Evolutionary conservation across 2,888 invertebrate genomes (phyloP), one percentile per base, ranked within the genome.

Genomic region (Callyntrura sp.): DNA sequence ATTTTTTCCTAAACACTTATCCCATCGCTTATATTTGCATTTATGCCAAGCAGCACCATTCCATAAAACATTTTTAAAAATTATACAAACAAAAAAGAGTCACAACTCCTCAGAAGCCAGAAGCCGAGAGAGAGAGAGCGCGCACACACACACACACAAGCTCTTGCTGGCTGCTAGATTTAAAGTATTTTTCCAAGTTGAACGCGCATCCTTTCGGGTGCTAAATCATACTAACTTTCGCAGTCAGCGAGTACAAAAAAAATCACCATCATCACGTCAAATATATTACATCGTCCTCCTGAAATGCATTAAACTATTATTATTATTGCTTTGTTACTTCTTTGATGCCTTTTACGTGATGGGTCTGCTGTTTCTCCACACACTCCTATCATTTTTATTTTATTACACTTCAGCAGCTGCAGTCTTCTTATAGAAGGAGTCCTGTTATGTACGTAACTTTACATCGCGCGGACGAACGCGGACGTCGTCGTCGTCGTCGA

Each of bases 311-410:
- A 20, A 17, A 60, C 57, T 60, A 14, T 55, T 14, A 55, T 55
- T 55, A 55, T 55, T 55, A 55, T 55, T 55, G 55, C 55, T 60
- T 60, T 60, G 57, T 60, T 60, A 60, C 57, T 60, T 60, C 20
- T 60, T 60, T 60, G 20, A 20, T 6, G 8, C 51, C 1, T 51
- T 51, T 60, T n/a, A 60, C 14, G 14, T 60, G n/a, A 60, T 60
- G 57, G 20, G 11, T 5, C 51, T 60, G 57, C n/a, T 20, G 12
- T 60, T 60, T 20, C 57, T 60, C 17, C 14, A 14, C 57, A n/a
- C n/a, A n/a, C n/a, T n/a, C n/a, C n/a, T n/a, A n/a, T n/a, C n/a
- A n/a, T n/a, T n/a, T n/a, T n/a, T 57, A 57, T n/a, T 57, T 57
- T 9, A 12, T 57, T 57, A 14, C 57, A 45, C 45, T 45, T 45